Evolutionary conservation across 2,888 invertebrate genomes (phyloP).

Genomic region (Mellilla xanthometata): DNA sequence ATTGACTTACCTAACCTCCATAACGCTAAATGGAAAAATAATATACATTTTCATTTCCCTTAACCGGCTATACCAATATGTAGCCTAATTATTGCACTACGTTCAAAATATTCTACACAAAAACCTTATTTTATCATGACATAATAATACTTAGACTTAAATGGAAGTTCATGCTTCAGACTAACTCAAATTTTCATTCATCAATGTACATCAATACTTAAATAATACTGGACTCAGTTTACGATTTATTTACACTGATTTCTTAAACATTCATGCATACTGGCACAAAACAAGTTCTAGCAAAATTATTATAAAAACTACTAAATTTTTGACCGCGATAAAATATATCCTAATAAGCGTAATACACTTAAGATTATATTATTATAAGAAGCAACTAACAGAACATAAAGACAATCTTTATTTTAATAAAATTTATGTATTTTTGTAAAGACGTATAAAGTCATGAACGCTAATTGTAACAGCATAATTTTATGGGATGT

Average conservation of each 20-base stretch:
- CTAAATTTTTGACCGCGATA: conserved; percentile 7
- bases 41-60: conserved; percentile 29
- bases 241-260: conserved; percentile 6
- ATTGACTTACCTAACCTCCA: conserved; percentile 41
- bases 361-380: background rate
- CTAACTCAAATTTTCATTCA: conserved; percentile 21
- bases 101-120: conserved; percentile 21
- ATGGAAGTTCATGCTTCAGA: conserved; percentile 23
- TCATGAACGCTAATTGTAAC: too few species aligned
- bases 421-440: too few species aligned
- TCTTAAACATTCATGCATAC: too few species aligned
- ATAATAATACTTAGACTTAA: conserved; percentile 13
- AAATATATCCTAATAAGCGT: conserved; percentile 14
- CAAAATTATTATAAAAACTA: conserved; percentile 17
- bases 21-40: conserved; percentile 58
- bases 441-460: too few species aligned
- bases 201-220: conserved; percentile 14
- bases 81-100: conserved; percentile 26
- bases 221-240: conserved; percentile 7
- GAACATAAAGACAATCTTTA: too few species aligned
- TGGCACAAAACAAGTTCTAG: conserved; percentile 1
- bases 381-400: too few species aligned
- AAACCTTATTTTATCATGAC: conserved; percentile 8
- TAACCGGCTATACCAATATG: conserved; percentile 23
- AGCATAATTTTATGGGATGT: too few species aligned